These are phyloP conservation scores for Orchestes rusci DNA, from an alignment of 2,888 invertebrate species.

Conservation along the genomic window DNA sequence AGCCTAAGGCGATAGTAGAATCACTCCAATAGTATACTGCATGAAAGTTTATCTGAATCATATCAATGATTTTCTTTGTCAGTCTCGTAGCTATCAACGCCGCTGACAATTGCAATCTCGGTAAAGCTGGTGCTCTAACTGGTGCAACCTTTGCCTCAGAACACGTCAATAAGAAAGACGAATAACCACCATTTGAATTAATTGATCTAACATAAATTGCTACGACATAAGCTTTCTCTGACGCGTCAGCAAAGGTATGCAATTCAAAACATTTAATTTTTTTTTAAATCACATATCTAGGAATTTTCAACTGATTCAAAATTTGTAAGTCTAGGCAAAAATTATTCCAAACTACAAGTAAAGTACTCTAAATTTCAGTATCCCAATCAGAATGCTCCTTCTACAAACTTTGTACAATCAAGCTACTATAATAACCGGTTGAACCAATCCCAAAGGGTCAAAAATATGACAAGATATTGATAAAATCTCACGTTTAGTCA, in stretches of 20 bases:
- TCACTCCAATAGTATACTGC: no score
- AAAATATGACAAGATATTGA: not conserved
- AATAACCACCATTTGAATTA: not conserved
- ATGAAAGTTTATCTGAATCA: no score
- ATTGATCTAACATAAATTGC: not conserved
- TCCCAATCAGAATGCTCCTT: not conserved
- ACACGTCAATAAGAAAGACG: not conserved
- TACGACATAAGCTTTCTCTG: not conserved
- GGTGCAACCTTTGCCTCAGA: not conserved
- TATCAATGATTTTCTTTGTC: no score
- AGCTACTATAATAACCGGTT: not conserved
- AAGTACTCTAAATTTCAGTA: not conserved
- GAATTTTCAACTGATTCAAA: not conserved
- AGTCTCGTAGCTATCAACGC: no score
- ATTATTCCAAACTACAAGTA: not conserved
- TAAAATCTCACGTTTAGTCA: not conserved
- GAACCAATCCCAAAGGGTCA: not conserved
- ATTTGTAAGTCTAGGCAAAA: not conserved
- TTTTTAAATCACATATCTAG: not conserved
- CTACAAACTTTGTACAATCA: not conserved
- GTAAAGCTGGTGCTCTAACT: not conserved
- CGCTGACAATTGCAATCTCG: no score
- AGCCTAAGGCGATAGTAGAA: no score
- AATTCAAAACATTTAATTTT: not conserved
- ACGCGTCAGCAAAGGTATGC: not conserved